These are phyloP conservation scores for Amblyopsis rosae DNA, from an alignment of 2,113 vertebrate genomes.

Conservation along the genomic window DNA sequence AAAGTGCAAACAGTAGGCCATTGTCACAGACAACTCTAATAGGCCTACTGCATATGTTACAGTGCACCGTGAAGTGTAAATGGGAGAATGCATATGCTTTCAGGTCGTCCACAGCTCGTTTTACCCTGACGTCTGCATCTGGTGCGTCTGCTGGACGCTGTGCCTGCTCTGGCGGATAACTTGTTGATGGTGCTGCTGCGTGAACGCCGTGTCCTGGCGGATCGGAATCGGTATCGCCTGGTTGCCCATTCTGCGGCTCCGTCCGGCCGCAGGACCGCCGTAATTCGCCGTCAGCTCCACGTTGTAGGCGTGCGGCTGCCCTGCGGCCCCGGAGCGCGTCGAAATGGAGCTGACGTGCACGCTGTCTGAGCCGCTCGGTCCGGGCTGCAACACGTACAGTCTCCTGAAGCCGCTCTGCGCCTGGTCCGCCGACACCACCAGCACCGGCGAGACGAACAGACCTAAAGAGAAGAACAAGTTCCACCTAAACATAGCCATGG, in stretches of 20 bases:
- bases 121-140: constrained; percentile 76
- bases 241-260: constrained; percentile 85
- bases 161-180: constrained; percentile 70
- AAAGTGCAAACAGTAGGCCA: background rate
- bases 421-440: constrained; percentile 65
- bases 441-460: constrained; percentile 58
- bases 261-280: constrained; percentile 69
- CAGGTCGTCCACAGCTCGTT: constrained; percentile 26
- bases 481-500: constrained; percentile 82
- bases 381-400: constrained; percentile 84
- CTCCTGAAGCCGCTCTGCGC: constrained; percentile 78
- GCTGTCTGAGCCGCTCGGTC: constrained; percentile 67
- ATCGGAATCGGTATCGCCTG: constrained; percentile 62
- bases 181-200: constrained; percentile 53
- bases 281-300: constrained; percentile 76
- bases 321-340: constrained; percentile 62
- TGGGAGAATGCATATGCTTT: background rate
- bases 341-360: constrained; percentile 72
- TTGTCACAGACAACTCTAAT: background rate
- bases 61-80: too few species aligned
- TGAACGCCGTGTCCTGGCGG: constrained; percentile 62
- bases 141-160: constrained; percentile 32
- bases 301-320: constrained; percentile 76
- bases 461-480: constrained; percentile 75
- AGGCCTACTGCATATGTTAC: too few species aligned